Percentiles rank a stretch among this genome's conserved stretches.
phyloP scores from a whole-genome alignment of 2,888 invertebrate species.

The Diarsia dahlii region DNA sequence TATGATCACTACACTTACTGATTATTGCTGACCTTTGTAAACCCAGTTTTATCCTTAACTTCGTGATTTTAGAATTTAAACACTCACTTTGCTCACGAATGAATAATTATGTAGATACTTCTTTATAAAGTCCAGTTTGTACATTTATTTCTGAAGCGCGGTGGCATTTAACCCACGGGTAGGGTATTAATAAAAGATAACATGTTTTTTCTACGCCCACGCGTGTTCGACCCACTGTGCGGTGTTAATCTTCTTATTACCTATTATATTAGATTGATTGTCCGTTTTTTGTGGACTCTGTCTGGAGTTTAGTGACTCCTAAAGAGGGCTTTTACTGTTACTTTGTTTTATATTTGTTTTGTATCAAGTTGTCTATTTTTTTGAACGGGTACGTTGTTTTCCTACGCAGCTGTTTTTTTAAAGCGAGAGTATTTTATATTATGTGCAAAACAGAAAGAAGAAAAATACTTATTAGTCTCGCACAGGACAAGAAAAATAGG shows the following conservation, averaged over 20 bases:
- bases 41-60: too few species aligned
- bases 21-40: background rate
- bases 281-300: conserved; percentile 34
- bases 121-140: background rate
- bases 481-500: too few species aligned
- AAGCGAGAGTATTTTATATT: background rate
- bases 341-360: background rate
- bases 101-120: background rate
- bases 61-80: background rate
- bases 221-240: conserved; percentile 52
- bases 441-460: background rate
- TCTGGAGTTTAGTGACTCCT: conserved; percentile 52
- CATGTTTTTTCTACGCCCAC: conserved; percentile 51
- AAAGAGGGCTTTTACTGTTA: conserved; percentile 26
- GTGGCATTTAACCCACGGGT: conserved; percentile 50
- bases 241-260: conserved; percentile 45
- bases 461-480: too few species aligned
- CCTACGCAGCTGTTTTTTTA: background rate
- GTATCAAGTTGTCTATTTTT: background rate
- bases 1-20: too few species aligned
- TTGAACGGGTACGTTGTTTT: background rate
- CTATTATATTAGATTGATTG: conserved; percentile 50
- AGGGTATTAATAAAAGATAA: conserved; percentile 44
- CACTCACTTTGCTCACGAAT: background rate
- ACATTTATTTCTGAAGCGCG: conserved; percentile 48